These are phyloP conservation scores for Agraylea sexmaculata DNA, from an alignment of 1,140 invertebrate species.

Conservation along the genomic window DNA sequence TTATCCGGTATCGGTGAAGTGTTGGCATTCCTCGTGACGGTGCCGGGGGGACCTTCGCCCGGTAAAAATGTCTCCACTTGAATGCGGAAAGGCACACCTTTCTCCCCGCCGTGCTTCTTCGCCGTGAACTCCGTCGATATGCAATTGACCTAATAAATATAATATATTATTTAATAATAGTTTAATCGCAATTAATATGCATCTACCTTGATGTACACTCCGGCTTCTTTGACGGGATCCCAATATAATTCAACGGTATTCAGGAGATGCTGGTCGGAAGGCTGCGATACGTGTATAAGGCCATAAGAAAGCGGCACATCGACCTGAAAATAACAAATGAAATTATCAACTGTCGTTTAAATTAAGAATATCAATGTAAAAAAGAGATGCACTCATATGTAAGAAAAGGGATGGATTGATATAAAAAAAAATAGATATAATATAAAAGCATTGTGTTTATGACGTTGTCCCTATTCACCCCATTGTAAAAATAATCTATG, in stretches of 20 bases:
- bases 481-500: no score
- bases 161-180: conserved; percentile 6
- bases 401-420: no score
- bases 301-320: conserved; percentile 92
- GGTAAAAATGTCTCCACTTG: conserved; percentile 77
- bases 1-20: conserved; percentile 25
- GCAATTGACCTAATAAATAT: conserved; percentile 67
- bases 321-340: no score
- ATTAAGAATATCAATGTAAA: no score
- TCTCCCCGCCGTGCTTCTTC: conserved; percentile 96
- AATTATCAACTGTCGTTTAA: no score
- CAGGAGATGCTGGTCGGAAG: conserved; percentile 48
- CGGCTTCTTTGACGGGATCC: conserved; percentile 94
- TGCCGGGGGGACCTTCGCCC: conserved; percentile 26
- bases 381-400: no score
- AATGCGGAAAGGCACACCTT: conserved; percentile 91
- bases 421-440: no score
- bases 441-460: no score
- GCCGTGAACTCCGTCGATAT: conserved; percentile 97
- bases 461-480: no score
- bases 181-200: conserved; percentile 9
- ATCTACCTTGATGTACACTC: conserved; percentile 78
- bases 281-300: conserved; percentile 68
- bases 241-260: conserved; percentile 85
- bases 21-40: conserved; percentile 11